Evolutionary conservation across 2,113 vertebrate species (phyloP), one percentile per base, ranked within the genome.

Genomic region (Pogonocichla stellata): DNA sequence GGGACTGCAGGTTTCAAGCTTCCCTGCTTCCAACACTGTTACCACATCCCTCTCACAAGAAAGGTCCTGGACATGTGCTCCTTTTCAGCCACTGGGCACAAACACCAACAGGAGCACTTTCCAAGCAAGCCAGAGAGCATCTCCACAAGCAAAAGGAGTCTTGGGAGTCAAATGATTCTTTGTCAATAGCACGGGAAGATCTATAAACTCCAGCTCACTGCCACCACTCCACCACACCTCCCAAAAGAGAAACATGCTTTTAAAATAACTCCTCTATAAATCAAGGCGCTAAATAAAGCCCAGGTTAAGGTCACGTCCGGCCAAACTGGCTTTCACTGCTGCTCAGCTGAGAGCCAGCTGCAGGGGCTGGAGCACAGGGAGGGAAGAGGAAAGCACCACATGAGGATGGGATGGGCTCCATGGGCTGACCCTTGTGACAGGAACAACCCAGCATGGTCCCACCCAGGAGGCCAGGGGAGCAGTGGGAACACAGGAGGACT

Each of bases 191-290:
- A 51, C 1, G 0, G 91, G 31, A 94, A 31, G 51, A 86, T n/a
- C 34, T 71, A 3, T 64, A 80, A 92, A 93, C 86, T 86, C 80
- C 77, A 88, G 69, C 48, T 89, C 48, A 17, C 72, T 80, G 75
- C 80, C 67, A 80, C 36, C 48, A 13, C 78, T 88, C 47, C 80
- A 70, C 90, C 87, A 81, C 95, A 97, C 77, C 94, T 96, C 88
- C 83, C 36, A 13, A 53, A 93, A 92, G 67, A 94, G 86, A 86
- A 94, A 78, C 86, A 80, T 0, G 5, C 89, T 91, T 93, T 89
- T 60, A 95, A 97, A 97, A 97, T 96, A 97, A 95, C 94, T 89
- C 48, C 57, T 93, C 86, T 74, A 57, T 91, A 97, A 97, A 95
- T 91, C 80, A 89, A 84, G n/a, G 65, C 4, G 1, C 95, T 95